phyloP scores from a whole-genome alignment of 2,113 vertebrate species.

The Mohoua ochrocephala region DNA sequence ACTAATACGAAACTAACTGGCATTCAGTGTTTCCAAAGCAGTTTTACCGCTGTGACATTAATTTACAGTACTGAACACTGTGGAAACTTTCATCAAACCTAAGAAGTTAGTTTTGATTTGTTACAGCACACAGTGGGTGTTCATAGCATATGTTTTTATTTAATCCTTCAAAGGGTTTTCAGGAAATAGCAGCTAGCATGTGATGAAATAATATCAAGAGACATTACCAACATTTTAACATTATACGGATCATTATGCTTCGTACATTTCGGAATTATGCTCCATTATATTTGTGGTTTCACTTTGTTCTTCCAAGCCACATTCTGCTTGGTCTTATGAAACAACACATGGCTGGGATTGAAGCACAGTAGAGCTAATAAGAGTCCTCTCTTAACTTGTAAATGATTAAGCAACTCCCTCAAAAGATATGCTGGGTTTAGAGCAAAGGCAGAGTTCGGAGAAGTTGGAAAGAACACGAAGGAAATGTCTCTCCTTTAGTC shows the following conservation, averaged over 20 bases:
- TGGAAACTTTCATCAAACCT: slow-evolving; percentile 51
- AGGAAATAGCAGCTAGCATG: slow-evolving; percentile 48
- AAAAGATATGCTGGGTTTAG: neutral
- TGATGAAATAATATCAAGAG: slow-evolving; percentile 46
- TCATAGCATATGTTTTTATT: slow-evolving; percentile 44
- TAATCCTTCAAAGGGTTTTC: slow-evolving; percentile 49
- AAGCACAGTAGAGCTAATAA: neutral
- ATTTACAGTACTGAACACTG: neutral
- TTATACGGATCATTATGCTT: slow-evolving; percentile 10
- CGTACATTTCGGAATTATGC: neutral
- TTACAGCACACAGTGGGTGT: slow-evolving; percentile 36
- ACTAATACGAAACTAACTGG: slow-evolving; percentile 22
- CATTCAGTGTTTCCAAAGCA: slow-evolving; percentile 38
- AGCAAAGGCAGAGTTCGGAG: neutral
- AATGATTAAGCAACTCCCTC: neutral
- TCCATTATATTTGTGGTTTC: slow-evolving; percentile 13
- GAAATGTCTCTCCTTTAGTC: neutral
- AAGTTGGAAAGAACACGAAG: neutral
- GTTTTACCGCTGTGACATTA: slow-evolving; percentile 13
- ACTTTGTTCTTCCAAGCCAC: slow-evolving; percentile 21
- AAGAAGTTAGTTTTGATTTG: slow-evolving; percentile 44
- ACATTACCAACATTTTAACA: slow-evolving; percentile 32
- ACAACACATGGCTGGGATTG: neutral
- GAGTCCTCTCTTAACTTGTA: neutral
- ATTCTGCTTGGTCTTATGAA: neutral